A percentile compares a stretch with the other conserved stretches of the same genome.
Conservation (phyloP, 2,797 vertebrate species). For the Natrix natrix region DNA sequence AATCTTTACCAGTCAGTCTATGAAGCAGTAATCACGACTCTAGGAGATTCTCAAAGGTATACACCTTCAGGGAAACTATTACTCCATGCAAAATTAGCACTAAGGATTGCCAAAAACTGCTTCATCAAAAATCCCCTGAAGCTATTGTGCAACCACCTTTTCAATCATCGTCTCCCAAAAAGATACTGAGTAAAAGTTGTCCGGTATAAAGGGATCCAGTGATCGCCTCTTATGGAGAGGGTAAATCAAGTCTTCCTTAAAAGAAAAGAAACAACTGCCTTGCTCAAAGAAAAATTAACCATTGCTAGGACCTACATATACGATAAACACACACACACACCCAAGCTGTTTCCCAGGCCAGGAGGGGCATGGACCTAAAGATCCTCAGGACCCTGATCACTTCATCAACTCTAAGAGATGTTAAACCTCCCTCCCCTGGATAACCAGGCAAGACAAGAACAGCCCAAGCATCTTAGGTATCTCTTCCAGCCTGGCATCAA, state of each 20-base stretch:
- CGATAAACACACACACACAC: background rate
- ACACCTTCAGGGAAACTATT: background rate
- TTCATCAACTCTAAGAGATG: background rate
- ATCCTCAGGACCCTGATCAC: background rate
- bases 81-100: background rate
- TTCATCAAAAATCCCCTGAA: background rate
- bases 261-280: background rate
- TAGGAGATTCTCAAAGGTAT: background rate
- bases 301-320: background rate
- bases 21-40: background rate
- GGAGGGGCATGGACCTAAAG: background rate
- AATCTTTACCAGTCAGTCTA: background rate
- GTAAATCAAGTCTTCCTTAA: background rate
- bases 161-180: background rate
- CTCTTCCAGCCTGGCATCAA: background rate
- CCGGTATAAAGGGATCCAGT: background rate
- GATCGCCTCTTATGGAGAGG: background rate
- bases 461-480: background rate
- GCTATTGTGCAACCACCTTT: background rate
- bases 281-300: background rate
- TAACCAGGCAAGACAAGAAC: background rate
- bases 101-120: background rate
- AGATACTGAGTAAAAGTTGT: background rate
- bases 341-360: background rate
- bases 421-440: background rate